Percentiles rank a stretch among this genome's conserved stretches.
phyloP scores from a whole-genome alignment of 2,888 invertebrate genomes.

The Pyrochroa serraticornis region DNA sequence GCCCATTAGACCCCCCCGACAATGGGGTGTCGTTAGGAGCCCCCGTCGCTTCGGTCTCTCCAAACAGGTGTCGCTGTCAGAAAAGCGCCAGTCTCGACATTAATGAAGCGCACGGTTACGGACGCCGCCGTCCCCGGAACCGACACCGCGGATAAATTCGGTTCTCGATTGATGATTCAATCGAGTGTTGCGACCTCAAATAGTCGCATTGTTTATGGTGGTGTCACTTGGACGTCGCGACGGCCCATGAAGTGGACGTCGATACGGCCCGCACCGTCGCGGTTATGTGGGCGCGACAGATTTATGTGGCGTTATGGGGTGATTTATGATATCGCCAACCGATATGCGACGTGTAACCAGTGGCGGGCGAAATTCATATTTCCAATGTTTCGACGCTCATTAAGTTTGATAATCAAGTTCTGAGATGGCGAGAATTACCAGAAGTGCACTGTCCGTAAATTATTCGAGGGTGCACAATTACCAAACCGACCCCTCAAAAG shows the following conservation, averaged over 20 bases:
- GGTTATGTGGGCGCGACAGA: slow-evolving; percentile 40
- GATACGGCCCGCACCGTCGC: slow-evolving; percentile 43
- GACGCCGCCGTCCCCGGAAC: slow-evolving; percentile 36
- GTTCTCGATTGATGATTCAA: slow-evolving; percentile 53
- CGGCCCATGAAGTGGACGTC: slow-evolving; percentile 48
- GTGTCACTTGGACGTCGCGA: slow-evolving; percentile 48
- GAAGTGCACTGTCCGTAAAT: too few species aligned
- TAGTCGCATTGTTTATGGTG: slow-evolving; percentile 49
- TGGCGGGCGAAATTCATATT: slow-evolving; percentile 17
- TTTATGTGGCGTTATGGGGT: slow-evolving; percentile 55
- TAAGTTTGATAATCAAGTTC: slow-evolving; percentile 21
- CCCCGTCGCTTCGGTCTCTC: slow-evolving; percentile 35
- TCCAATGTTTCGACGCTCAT: slow-evolving; percentile 15
- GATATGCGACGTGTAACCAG: slow-evolving; percentile 40
- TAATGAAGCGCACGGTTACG: slow-evolving; percentile 42
- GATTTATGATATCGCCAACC: slow-evolving; percentile 53
- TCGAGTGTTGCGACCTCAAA: slow-evolving; percentile 50
- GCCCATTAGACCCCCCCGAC: slow-evolving; percentile 53
- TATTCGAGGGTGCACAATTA: too few species aligned
- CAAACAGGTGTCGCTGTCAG: slow-evolving; percentile 55
- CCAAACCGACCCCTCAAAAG: too few species aligned
- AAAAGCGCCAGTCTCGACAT: slow-evolving; percentile 42
- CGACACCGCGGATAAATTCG: slow-evolving; percentile 39
- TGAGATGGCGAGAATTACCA: not conserved
- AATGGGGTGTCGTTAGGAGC: slow-evolving; percentile 52